Percentiles rank a stretch among this genome's conserved stretches.
Conservation (phyloP, 2,888 invertebrate genomes). For the Encarsia formosa region DNA sequence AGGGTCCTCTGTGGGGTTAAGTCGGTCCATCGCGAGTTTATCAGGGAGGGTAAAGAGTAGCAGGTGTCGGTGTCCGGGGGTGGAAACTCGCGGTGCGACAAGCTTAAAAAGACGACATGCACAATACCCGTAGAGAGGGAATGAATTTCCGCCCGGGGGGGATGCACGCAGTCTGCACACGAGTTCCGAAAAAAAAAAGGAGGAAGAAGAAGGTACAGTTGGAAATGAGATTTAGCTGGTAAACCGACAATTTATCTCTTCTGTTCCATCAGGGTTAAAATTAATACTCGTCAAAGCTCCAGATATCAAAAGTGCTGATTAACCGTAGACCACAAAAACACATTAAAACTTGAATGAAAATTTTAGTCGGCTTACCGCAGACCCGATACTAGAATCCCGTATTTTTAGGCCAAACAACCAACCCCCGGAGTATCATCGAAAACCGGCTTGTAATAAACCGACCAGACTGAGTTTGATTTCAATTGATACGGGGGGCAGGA, state of each 20-base stretch:
- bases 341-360: constrained; percentile 52
- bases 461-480: constrained; percentile 25
- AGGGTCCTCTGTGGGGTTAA: too few species aligned
- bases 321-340: constrained; percentile 50
- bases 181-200: constrained; percentile 33
- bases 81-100: not conserved
- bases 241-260: constrained; percentile 51
- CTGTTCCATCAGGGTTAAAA: constrained; percentile 49
- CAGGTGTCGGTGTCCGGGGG: not conserved
- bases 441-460: constrained; percentile 16
- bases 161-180: constrained; percentile 33
- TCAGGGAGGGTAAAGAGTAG: not conserved
- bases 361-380: not conserved
- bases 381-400: not conserved
- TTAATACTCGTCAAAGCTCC: constrained; percentile 50
- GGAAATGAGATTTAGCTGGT: constrained; percentile 51
- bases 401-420: not conserved
- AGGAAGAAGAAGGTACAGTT: constrained; percentile 27
- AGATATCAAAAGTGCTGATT: too few species aligned
- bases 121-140: constrained; percentile 1
- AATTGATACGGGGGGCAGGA: constrained; percentile 12
- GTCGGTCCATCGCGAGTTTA: not conserved
- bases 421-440: constrained; percentile 6
- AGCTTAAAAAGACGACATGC: constrained; percentile 23
- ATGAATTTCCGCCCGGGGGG: constrained; percentile 10